Evolutionary conservation across 92 coral and sea anemone species (phyloP).

Genomic region (Phenganax subtilis): DNA sequence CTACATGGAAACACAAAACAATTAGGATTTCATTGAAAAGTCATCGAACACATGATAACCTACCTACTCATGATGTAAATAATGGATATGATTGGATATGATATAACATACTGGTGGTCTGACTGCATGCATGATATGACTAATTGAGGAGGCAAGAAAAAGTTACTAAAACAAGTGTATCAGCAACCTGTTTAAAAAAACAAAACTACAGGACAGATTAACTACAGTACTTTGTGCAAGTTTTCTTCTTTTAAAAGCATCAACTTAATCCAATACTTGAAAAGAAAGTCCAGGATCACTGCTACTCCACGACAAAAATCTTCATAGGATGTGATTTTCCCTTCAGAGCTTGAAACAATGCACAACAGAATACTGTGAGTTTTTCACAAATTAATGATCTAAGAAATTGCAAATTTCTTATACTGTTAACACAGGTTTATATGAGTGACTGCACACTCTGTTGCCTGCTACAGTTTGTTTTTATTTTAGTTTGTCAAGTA

Average conservation of each 20-base stretch:
- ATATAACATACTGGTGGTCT: background rate
- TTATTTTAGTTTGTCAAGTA: too few relatives aligned
- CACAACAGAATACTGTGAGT: background rate
- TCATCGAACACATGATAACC: background rate
- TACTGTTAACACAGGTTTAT: too few relatives aligned
- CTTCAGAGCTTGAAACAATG: constrained; percentile 4
- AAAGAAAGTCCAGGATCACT: constrained; percentile 18
- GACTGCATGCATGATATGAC: background rate
- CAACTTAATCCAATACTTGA: constrained; percentile 17
- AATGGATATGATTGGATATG: background rate
- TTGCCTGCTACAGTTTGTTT: too few relatives aligned
- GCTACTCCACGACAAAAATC: constrained; percentile 38
- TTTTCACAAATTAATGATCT: background rate
- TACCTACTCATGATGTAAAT: background rate
- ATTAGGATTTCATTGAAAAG: background rate
- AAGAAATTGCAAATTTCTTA: background rate
- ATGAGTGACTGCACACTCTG: too few relatives aligned
- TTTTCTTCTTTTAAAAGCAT: constrained; percentile 7
- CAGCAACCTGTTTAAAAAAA: background rate
- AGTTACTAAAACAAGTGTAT: too few relatives aligned
- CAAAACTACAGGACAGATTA: background rate
- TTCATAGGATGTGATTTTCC: constrained; percentile 25
- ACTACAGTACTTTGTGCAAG: background rate
- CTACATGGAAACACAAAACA: constrained; percentile 9
- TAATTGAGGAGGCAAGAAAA: too few relatives aligned